Base-by-base conservation (phyloP, 2,797 vertebrate genomes). In the Alauda arvensis region DNA sequence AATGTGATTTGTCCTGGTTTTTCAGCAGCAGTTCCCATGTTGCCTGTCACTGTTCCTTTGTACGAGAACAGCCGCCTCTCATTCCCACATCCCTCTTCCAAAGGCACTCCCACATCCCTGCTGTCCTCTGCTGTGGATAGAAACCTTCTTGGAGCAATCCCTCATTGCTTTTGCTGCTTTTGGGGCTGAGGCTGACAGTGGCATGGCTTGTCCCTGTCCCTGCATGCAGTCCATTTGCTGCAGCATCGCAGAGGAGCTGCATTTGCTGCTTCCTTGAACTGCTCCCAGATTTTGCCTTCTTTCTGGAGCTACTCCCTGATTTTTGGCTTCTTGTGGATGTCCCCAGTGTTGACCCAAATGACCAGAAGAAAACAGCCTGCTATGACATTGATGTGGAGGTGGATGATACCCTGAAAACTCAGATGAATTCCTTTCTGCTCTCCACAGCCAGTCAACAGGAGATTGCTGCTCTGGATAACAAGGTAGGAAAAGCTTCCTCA, bases 351-450 rank as follows among this genome's bases (percentile, higher is more conserved):
- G 99, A 99, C 91, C 99, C 99, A 10, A 99, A 99, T 31, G 99
- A 99, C 96, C 99, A 99, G 97, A 99, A 99, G 97, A 99, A 99
- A 95, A 99, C 99, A 0, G 99, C 99, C 24, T 99, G 99, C 95
- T 99, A 99, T 29, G 99, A 99, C 94, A 99, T 99, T 40, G 99
- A 99, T 1, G 99, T 99, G 87, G 99, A 99, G 94, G 99, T 99
- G 92, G 99, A 99, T 3, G 99, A 99, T 90, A 99, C 99, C 1
- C 96, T 99, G 93, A 99, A 99, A 97, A 99, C 99, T 20, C 99
- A 99, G 97, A 99, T 99, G 99, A 99, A 99, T 97, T 99, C 99
- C 72, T 99, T 99, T 88, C 97, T 99, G 92, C 98, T 99, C 4
- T 99, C 99, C 76, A 99, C 99, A 21, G 99, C 99, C 93, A 99